Evolutionary conservation across 1,140 invertebrate species (phyloP).

Genomic region (Aphidius gifuensis): DNA sequence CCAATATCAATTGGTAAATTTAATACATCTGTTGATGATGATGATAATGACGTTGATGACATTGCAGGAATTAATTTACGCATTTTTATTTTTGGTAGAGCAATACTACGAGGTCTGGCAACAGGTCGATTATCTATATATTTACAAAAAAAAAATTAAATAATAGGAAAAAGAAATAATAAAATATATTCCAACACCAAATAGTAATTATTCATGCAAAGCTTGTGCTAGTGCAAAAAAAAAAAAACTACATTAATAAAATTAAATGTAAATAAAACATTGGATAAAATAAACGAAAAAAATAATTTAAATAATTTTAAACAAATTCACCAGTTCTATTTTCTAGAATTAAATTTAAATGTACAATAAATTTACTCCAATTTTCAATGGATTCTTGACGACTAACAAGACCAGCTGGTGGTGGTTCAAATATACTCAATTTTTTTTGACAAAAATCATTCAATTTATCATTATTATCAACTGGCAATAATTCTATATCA

Average conservation of each 20-base stretch:
- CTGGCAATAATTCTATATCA: slow-evolving; percentile 42
- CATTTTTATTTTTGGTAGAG: slow-evolving; percentile 23
- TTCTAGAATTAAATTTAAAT: slow-evolving; percentile 52
- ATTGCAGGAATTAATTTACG: slow-evolving; percentile 19
- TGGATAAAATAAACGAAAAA: not conserved
- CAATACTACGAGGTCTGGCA: slow-evolving; percentile 38
- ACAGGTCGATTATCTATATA: slow-evolving; percentile 31
- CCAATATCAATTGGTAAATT: not conserved
- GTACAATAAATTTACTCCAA: slow-evolving; percentile 49
- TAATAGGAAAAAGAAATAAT: not conserved
- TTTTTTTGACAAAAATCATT: slow-evolving; percentile 30
- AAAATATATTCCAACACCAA: slow-evolving; percentile 19
- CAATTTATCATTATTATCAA: slow-evolving; percentile 32
- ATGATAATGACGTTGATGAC: not conserved
- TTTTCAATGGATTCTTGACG: slow-evolving; percentile 49
- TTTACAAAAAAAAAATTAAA: slow-evolving; percentile 30
- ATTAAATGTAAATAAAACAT: not conserved
- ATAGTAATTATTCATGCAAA: not conserved
- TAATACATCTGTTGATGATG: slow-evolving; percentile 4
- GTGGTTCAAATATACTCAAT: slow-evolving; percentile 48
- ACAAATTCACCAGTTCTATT: slow-evolving; percentile 48
- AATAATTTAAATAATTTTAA: slow-evolving; percentile 23
- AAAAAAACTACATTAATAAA: not conserved
- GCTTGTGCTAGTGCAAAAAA: no score
- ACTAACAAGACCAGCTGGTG: slow-evolving; percentile 46